phyloP scores from a whole-genome alignment of 2,797 vertebrate species.

The Sandelia bainsii region DNA sequence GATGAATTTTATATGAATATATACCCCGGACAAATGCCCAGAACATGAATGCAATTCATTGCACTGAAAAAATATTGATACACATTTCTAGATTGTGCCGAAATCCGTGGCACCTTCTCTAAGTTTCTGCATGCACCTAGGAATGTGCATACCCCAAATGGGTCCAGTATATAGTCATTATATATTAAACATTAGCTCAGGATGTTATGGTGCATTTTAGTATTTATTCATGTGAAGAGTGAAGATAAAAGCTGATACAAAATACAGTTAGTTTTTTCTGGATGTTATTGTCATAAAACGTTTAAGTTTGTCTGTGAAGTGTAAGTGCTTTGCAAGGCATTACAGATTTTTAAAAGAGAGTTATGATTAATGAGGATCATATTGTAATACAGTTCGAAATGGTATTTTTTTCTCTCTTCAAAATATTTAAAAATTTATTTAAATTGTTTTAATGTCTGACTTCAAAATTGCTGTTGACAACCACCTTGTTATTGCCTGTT shows the following conservation, averaged over 20 bases:
- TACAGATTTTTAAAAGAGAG: not conserved
- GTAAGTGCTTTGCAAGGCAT: not conserved
- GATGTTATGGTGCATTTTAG: slow-evolving; percentile 24
- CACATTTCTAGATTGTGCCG: not conserved
- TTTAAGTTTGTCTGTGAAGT: not conserved
- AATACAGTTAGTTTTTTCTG: too few relatives aligned
- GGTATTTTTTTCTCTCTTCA: not conserved
- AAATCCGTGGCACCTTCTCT: slow-evolving; percentile 12
- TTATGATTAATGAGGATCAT: not conserved
- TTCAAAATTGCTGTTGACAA: slow-evolving; percentile 22
- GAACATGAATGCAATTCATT: not conserved
- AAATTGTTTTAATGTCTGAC: slow-evolving; percentile 25
- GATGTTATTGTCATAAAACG: too few relatives aligned
- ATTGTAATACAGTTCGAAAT: slow-evolving; percentile 8
- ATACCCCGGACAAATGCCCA: not conserved
- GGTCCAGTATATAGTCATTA: slow-evolving; percentile 10
- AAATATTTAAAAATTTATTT: not conserved
- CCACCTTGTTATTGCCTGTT: slow-evolving; percentile 38
- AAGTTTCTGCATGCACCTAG: slow-evolving; percentile 14
- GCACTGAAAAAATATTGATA: not conserved
- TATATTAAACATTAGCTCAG: slow-evolving; percentile 38
- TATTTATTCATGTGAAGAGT: too few relatives aligned
- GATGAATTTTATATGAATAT: slow-evolving; percentile 6
- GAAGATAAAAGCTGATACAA: too few relatives aligned
- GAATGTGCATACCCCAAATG: slow-evolving; percentile 20